Percentiles rank a stretch among this genome's conserved stretches.
phyloP scores from a whole-genome alignment of 1,140 invertebrate species.

The Calycopis cecrops region DNA sequence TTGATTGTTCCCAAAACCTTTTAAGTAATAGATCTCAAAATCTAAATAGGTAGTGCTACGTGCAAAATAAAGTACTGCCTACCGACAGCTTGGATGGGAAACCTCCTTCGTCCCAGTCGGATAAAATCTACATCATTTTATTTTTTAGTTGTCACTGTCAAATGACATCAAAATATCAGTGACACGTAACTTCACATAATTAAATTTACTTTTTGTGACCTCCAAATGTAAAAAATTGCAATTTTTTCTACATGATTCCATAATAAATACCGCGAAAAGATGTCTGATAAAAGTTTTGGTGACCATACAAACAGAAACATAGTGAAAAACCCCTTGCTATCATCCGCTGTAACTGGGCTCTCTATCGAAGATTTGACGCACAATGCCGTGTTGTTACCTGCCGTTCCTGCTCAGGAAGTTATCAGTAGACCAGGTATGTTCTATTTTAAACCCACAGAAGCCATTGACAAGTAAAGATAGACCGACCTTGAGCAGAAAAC shows the following conservation, averaged over 20 bases:
- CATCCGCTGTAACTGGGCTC: conserved; percentile 59
- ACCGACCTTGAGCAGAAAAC: conserved; percentile 42
- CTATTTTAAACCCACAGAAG: conserved; percentile 49
- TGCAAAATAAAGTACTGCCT: no score
- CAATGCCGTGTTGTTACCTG: conserved; percentile 66
- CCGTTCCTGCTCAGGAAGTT: conserved; percentile 49
- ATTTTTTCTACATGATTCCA: conserved; percentile 44
- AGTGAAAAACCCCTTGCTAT: conserved; percentile 67
- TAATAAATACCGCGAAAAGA: conserved; percentile 44
- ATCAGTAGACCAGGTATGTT: conserved; percentile 58
- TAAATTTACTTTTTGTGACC: conserved; percentile 67
- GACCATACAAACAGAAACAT: conserved; percentile 52
- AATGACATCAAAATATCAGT: conserved; percentile 61
- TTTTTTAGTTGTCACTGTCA: conserved; percentile 25
- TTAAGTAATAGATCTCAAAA: no score
- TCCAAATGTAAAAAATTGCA: conserved; percentile 66
- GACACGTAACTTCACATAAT: conserved; percentile 70
- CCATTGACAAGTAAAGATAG: conserved; percentile 29
- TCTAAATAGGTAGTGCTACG: no score
- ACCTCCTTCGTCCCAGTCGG: background rate
- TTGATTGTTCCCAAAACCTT: no score
- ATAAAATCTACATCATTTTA: background rate
- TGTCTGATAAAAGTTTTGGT: conserved; percentile 67
- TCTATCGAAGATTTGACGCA: conserved; percentile 69
- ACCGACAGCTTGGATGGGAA: no score